Evolutionary conservation across 2,797 vertebrate species (phyloP).

Genomic region (Bryconaethiops microstoma): DNA sequence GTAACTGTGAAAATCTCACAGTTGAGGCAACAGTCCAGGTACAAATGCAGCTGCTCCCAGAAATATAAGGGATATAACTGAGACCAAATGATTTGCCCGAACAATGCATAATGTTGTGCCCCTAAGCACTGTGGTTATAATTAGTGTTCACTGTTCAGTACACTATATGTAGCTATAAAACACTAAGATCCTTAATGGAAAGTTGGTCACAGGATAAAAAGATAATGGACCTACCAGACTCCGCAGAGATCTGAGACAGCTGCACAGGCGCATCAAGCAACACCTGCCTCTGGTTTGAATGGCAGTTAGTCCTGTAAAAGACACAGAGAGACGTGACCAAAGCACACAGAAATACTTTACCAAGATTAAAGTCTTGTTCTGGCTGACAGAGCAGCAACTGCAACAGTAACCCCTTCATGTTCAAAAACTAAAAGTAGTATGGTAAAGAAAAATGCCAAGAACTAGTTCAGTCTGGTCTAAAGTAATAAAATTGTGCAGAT

Average conservation of each 20-base stretch:
- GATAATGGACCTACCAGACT: slow-evolving; percentile 73
- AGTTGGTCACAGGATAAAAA: not conserved
- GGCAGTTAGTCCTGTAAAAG: slow-evolving; percentile 66
- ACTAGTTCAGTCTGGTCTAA: not conserved
- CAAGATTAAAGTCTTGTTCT: not conserved
- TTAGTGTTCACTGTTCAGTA: not conserved
- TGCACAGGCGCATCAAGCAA: slow-evolving; percentile 91
- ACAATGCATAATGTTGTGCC: too few species aligned
- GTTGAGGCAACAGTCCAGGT: not conserved
- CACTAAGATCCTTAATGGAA: not conserved
- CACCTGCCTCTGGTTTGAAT: slow-evolving; percentile 73
- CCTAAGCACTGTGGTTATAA: not conserved
- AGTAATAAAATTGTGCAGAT: not conserved
- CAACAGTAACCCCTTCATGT: not conserved
- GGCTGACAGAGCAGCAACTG: not conserved
- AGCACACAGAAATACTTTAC: not conserved
- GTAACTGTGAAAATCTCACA: not conserved
- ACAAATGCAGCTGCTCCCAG: not conserved
- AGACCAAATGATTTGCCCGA: not conserved
- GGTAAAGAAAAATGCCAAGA: not conserved
- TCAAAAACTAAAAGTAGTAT: not conserved
- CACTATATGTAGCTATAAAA: not conserved
- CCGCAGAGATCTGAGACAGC: slow-evolving; percentile 83
- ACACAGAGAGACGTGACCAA: not conserved
- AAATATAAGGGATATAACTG: not conserved